Base-by-base conservation (phyloP, 2,888 invertebrate genomes). In the Achlya flavicornis region DNA sequence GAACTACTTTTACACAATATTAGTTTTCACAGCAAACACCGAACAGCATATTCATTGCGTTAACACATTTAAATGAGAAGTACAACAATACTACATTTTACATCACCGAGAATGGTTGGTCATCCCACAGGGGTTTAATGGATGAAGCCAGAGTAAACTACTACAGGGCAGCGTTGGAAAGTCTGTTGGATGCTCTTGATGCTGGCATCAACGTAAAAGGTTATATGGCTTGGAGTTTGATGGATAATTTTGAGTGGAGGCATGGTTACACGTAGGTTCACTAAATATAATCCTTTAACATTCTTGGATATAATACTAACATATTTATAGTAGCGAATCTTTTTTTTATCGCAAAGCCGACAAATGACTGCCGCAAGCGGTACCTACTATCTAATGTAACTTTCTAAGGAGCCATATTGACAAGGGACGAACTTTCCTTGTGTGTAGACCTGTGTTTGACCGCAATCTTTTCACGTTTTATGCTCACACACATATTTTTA, bases 241-340 rank as follows among this genome's bases (percentile, higher is more conserved):
- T 96, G 88, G 96, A 96, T 73, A 95, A 95, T 77, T 95, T 95
- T 72, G 96, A 96, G 80, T 96, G 95, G 95, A 77, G 85, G 63
- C 73, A 80, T 58, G 96, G 95, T 57, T 96, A 94, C 73, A 86
- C 83, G 92, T 95, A 81, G 91, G 92, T 86, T 14, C 26, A 46
- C 6, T 41, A 35, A 6, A 35, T 43, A 0, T 5, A 5, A n/a
- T n/a, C 41, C 12, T 1, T 0, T 41, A 41, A 46, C n/a, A n/a
- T 5, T n/a, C 6, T 46, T n/a, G n/a, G n/a, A 14, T 0, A 3
- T 14, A 14, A 4, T 5, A 43, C 14, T 4, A 43, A 3, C 14
- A 11, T 41, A 43, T 14, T 43, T 5, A 43, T 43, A 43, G 4
- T 3, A 14, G 41, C 1, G 26, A 26, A 26, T 26, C 26, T 26